Base-by-base conservation (phyloP, 2,113 vertebrate species). In the Synodontis membranacea region DNA sequence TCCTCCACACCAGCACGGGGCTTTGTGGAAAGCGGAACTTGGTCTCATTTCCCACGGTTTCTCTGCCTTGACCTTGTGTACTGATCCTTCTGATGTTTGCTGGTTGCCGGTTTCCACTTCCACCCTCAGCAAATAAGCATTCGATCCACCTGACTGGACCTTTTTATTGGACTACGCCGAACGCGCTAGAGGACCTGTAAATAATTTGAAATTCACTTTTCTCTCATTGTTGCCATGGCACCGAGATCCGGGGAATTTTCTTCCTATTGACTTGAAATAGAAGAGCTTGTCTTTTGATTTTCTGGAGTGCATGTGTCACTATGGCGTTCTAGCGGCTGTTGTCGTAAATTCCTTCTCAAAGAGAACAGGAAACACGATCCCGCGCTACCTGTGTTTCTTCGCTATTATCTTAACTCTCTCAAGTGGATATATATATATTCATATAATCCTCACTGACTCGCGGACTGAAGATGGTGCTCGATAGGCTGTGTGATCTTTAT, bases 191-290 rank as follows among this genome's bases (percentile, higher is more conserved):
- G 72, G 74, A 44, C 76, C 75, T 75, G 68, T 84, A 88, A 88
- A 90, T 88, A 90, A 87, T 78, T 66, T 44, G 37, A 78, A 87
- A 83, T 75, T 81, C 78, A 42, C 62, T 75, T 76, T 86, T 84
- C 86, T 82, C 11, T 50, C 56, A 72, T 84, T 64, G 88, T 83
- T 88, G 58, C 88, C 80, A 87, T 90, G 86, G 50, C 66, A 52
- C 48, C 80, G 15, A 34, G 78, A 54, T 56, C 37, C 52, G 64
- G 46, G 37, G 56, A 87, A 70, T 68, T 84, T 88, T 82, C 64
- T 34, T 84, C 17, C 68, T 44, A 81, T 68, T 86, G 56, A 75
- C 58, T 75, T 80, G 56, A 86, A 84, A 62, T 78, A 75, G 79
- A 83, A 66, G 44, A 88, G 52, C n/a, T 46, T 68, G 72, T 83